Percentiles rank a stretch among this genome's conserved stretches.
Conservation (phyloP, 2,113 vertebrate species). For the Silurus glanis region DNA sequence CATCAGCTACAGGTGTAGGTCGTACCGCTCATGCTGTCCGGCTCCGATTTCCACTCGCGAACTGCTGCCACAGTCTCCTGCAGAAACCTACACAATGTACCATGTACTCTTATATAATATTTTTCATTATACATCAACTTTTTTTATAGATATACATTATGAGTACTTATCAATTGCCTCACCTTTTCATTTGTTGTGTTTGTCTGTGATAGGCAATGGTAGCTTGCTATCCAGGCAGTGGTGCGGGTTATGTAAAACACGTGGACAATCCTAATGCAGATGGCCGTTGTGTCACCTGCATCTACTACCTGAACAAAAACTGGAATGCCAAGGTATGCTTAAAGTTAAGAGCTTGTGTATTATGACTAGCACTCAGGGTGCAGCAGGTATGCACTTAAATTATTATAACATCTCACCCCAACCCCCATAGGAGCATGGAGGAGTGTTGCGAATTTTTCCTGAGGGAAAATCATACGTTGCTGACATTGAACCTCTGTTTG, state of each 20-base stretch:
- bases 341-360: not conserved
- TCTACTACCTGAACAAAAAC: constrained; percentile 90
- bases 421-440: constrained; percentile 81
- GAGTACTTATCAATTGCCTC: not conserved
- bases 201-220: constrained; percentile 81
- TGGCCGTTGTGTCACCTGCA: constrained; percentile 87
- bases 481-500: constrained; percentile 91
- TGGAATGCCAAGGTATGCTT: constrained; percentile 84
- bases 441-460: constrained; percentile 90
- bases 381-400: too few species aligned
- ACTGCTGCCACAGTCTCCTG: not conserved
- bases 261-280: constrained; percentile 89
- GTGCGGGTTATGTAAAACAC: constrained; percentile 86
- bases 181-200: not conserved
- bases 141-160: not conserved
- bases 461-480: constrained; percentile 85
- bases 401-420: not conserved
- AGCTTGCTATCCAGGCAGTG: constrained; percentile 88
- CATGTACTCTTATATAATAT: not conserved
- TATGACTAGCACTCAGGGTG: not conserved
- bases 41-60: too few species aligned
- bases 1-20: too few species aligned
- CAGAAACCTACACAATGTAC: not conserved
- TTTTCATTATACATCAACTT: not conserved
- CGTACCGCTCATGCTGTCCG: too few species aligned